Percentiles rank a stretch among this genome's conserved stretches.
These are phyloP conservation scores for Drosophila ezoana DNA, from an alignment of 2,888 invertebrate species.

Conservation along the genomic window DNA sequence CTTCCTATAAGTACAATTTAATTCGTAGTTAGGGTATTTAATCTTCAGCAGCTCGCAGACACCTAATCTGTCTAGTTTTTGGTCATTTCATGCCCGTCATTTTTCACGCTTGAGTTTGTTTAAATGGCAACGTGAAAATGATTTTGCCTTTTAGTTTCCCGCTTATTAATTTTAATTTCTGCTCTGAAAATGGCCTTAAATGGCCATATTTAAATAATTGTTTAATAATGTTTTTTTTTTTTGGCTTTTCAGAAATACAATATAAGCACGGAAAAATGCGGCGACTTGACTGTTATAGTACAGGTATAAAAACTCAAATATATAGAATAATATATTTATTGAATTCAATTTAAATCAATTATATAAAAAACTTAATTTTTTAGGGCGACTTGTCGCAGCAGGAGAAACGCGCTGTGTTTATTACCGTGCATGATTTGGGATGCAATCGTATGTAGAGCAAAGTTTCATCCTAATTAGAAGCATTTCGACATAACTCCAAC, in stretches of 20 bases:
- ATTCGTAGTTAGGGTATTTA: constrained; percentile 8
- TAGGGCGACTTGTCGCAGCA: constrained; percentile 93
- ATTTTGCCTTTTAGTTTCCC: constrained; percentile 50
- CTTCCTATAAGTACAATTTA: too few species aligned
- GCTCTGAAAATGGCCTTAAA: constrained; percentile 28
- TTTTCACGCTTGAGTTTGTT: constrained; percentile 68
- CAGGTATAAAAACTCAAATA: constrained; percentile 86
- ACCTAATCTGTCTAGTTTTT: constrained; percentile 45
- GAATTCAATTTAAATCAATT: not conserved
- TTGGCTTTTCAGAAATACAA: constrained; percentile 89
- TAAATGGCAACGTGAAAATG: constrained; percentile 60
- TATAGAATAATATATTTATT: not conserved
- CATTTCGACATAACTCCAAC: constrained; percentile 8
- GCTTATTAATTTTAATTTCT: constrained; percentile 22
- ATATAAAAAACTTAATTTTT: constrained; percentile 46
- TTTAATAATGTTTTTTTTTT: constrained; percentile 17
- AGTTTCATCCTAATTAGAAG: not conserved
- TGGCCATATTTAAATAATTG: constrained; percentile 30
- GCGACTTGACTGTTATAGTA: constrained; percentile 91
- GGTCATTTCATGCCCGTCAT: constrained; percentile 82
- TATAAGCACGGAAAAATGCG: constrained; percentile 90
- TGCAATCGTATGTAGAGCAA: constrained; percentile 88
- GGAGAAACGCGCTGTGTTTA: constrained; percentile 92
- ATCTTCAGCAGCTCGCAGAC: not conserved
- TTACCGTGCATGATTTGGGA: constrained; percentile 95